phyloP scores from a whole-genome alignment of 2,888 invertebrate species.

The Eupithecia abbreviata region DNA sequence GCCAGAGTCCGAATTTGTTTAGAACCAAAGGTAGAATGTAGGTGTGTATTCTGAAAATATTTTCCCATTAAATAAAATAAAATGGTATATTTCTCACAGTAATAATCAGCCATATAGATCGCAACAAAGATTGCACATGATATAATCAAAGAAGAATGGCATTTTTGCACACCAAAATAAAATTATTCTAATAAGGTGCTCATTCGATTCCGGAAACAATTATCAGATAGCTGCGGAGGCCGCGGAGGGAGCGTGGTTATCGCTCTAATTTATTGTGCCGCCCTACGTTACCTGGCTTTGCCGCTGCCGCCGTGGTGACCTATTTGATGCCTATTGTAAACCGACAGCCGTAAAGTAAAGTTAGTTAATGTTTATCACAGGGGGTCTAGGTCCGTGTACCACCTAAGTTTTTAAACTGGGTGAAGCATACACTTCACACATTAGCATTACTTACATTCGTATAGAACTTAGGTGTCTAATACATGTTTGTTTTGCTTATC shows the following conservation, averaged over 20 bases:
- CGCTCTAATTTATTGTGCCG: slow-evolving; percentile 54
- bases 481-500: too few species aligned
- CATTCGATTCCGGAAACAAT: slow-evolving; percentile 52
- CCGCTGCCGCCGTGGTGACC: not conserved
- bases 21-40: too few species aligned
- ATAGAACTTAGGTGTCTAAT: too few species aligned
- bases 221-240: slow-evolving; percentile 55
- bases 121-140: not conserved
- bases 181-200: slow-evolving; percentile 41
- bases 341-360: not conserved
- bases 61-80: too few species aligned
- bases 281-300: slow-evolving; percentile 9
- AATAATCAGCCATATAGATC: too few species aligned
- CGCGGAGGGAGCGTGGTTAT: slow-evolving; percentile 50
- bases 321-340: not conserved
- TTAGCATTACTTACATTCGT: too few species aligned
- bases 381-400: too few species aligned
- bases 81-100: too few species aligned
- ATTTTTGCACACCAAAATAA: slow-evolving; percentile 21
- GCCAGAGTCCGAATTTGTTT: too few species aligned
- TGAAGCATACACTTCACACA: too few species aligned
- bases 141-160: not conserved
- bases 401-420: too few species aligned
- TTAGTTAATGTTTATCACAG: not conserved
- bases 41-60: too few species aligned